Evolutionary conservation across 1,140 invertebrate species (phyloP), one percentile per base, ranked within the genome.

Genomic region (Aphis gossypii): DNA sequence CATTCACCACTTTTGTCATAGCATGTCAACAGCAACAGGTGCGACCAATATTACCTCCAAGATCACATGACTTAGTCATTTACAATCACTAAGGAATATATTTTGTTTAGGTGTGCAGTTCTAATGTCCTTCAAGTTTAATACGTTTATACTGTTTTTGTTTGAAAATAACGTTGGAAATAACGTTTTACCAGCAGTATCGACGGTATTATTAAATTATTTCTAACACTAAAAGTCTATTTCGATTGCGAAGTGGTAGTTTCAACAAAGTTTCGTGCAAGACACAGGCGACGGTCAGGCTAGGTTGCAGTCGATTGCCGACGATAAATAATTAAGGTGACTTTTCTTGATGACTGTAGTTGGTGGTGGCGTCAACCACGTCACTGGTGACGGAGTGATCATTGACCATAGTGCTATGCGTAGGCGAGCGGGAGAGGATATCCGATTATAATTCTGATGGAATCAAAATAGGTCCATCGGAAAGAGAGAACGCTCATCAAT

Each of bases 401-500:
- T 88, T 20, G 46, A 30, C 35, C 35, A n/a, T n/a, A 51, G 46
- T 76, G 30, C 60, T 76, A 4, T 18, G 60, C 5, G n/a, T 35
- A 18, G 30, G 6, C 0, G 30, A 20, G 18, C 0, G 7, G 35
- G 87, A 6, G 3, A 41, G 54, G 54, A 82, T 83, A 92, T 92
- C 41, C 38, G 90, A 84, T 93, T 93, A 86, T 86, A 93, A 54
- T 86, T 86, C 76, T 54, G 76, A 84, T 51, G 82, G 68, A 93
- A 93, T 84, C 76, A 54, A 93, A 76, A 93, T 93, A 5, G n/a
- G 44, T 84, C 48, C 46, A 84, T 93, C 48, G 35, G 25, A 30
- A 51, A 93, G 20, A 84, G 82, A 86, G 46, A 46, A 51, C 92
- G 51, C 48, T 93, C 92, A 56, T 93, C 92, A 93, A 93, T 86